Evolutionary conservation across 2,888 invertebrate genomes (phyloP), one percentile per base, ranked within the genome.

Genomic region (Mythimna ferrago): DNA sequence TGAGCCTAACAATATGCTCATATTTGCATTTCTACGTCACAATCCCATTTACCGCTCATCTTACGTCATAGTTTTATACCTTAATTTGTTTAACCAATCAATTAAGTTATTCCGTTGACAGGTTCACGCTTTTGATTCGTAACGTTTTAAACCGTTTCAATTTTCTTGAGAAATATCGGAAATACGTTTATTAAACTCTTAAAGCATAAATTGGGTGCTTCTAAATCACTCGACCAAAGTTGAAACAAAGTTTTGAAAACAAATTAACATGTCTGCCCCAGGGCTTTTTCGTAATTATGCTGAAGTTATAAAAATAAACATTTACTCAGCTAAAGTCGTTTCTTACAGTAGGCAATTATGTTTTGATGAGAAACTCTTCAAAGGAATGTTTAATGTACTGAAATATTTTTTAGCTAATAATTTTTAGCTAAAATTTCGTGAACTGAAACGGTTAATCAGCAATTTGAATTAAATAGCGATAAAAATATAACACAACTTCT

Each of bases 51-150:
- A 48, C 21, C n/a, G 16, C 19, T 60, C 14, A 35, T 64, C 38
- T 70, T 70, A 54, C 63, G 11, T 65, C 51, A 80, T 67, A 65
- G 10, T 48, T 48, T 48, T 48, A 48, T 6, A 19, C 51, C 2
- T 14, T 58, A 72, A 72, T 73, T 80, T 78, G 21, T 56, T 67
- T 56, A 56, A 68, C 11, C n/a, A 61, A 21, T 63, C 68, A 68
- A 72, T 76, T 63, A 66, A n/a, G 38, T 71, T 68, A 65, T 26
- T 9, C 62, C 58, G 62, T 58, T 57, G 38, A 68, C 51, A 32
- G 41, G 41, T 68, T 67, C 71, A 71, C 51, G 79, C 64, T 54
- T 54, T 54, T 57, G 4, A 57, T 76, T 67, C 21, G 41, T 63
- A 26, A 54, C 21, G 2, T 16, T 51, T 4, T 57, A 10, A 71